A percentile compares a stretch with the other conserved stretches of the same genome.
These are phyloP conservation scores for Aldabrachelys gigantea DNA, from an alignment of 2,113 vertebrate species.

Conservation along the genomic window DNA sequence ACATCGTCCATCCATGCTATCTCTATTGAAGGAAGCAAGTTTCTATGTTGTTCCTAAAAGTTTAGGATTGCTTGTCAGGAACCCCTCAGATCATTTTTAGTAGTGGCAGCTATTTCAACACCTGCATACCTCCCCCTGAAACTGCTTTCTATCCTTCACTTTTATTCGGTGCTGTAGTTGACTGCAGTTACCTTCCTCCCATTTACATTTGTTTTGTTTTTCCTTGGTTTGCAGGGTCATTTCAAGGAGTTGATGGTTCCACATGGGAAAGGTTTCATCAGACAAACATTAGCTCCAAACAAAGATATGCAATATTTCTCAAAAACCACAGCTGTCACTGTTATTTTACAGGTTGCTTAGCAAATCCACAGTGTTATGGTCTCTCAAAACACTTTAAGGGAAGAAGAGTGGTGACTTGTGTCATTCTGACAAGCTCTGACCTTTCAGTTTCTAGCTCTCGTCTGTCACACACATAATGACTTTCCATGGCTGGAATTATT, in stretches of 20 bases:
- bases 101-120: neutral
- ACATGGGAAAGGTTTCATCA: neutral
- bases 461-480: conserved; percentile 6
- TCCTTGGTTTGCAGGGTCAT: neutral
- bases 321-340: neutral
- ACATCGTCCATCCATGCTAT: neutral
- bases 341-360: conserved; percentile 57
- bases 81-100: neutral
- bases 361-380: neutral
- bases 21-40: neutral
- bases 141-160: neutral
- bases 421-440: conserved; percentile 22
- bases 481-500: conserved; percentile 29
- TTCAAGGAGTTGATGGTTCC: conserved; percentile 4
- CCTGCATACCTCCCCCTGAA: neutral
- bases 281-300: neutral
- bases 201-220: neutral
- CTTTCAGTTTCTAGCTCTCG: neutral
- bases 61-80: neutral
- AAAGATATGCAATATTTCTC: neutral
- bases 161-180: neutral
- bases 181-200: neutral
- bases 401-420: neutral
- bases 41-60: neutral
- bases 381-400: conserved; percentile 38